Conservation (phyloP, 2,888 invertebrate species). For the Rhingia rostrata region DNA sequence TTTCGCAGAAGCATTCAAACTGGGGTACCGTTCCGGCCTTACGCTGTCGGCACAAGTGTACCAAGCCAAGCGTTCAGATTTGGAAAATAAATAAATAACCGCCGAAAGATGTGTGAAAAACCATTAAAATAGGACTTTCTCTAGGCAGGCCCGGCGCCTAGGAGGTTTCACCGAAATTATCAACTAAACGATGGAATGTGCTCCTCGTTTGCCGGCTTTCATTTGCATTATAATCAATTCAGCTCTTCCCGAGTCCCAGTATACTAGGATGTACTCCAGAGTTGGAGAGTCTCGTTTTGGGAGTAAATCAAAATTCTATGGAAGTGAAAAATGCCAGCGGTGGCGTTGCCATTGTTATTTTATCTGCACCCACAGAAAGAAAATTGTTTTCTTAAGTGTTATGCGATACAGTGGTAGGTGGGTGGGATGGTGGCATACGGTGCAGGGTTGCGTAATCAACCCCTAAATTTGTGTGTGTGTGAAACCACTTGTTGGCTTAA, state of each 20-base stretch:
- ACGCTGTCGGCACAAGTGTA: slow-evolving; percentile 21
- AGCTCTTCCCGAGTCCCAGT: slow-evolving; percentile 9
- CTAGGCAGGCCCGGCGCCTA: slow-evolving; percentile 13
- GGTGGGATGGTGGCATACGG: slow-evolving; percentile 18
- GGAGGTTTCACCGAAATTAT: slow-evolving; percentile 25
- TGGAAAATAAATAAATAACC: slow-evolving; percentile 72
- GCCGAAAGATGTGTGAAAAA: slow-evolving; percentile 66
- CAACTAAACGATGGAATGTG: slow-evolving; percentile 37
- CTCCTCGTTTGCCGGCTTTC: slow-evolving; percentile 55
- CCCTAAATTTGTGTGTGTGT: slow-evolving; percentile 60
- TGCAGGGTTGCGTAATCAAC: slow-evolving; percentile 70
- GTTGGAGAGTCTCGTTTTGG: slow-evolving; percentile 16
- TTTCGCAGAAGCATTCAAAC: not conserved
- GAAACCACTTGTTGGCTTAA: slow-evolving; percentile 74
- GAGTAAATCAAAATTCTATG: slow-evolving; percentile 67
- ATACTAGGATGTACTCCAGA: slow-evolving; percentile 10
- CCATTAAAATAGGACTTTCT: slow-evolving; percentile 48
- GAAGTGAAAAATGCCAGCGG: slow-evolving; percentile 69
- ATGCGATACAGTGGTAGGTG: slow-evolving; percentile 50
- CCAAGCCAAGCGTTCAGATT: slow-evolving; percentile 56
- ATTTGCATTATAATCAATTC: slow-evolving; percentile 73
- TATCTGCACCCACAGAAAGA: slow-evolving; percentile 65
- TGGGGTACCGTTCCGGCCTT: slow-evolving; percentile 1
- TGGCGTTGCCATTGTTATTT: slow-evolving; percentile 68
- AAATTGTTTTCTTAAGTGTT: slow-evolving; percentile 75